Base-by-base conservation (phyloP, 2,888 invertebrate genomes). In the Dicranocentrus wangi region DNA sequence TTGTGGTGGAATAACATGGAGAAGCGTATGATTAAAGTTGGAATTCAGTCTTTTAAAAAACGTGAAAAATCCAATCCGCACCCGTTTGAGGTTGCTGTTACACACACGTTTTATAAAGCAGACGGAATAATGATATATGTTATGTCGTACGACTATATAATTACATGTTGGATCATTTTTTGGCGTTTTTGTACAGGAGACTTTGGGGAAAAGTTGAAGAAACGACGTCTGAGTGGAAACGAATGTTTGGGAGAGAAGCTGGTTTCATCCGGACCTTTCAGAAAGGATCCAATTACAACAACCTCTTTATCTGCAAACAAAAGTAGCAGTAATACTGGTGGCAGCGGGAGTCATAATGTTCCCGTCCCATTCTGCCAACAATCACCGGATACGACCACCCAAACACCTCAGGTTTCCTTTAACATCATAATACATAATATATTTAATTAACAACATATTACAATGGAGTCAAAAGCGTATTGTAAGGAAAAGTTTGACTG, bases 311-410 rank as follows among this genome's bases (percentile, higher is more conserved):
- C n/a, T 17, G 19, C 70, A 28, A 72, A 71, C 72, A 82, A 82
- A 58, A 55, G 55, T 39, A 69, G 32, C 53, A 61, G 19, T 21
- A 61, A 27, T 21, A 63, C 3, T 8, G 32, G 60, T 23, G 63
- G 15, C 32, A 72, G 58, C 17, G 17, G 32, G n/a, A 78, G 69
- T 53, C 78, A 76, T 39, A 85, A 84, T 82, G 83, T 86, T 28
- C 82, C 85, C 17, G 85, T 87, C 47, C 86, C 86, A 28, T 86
- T 85, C 75, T 84, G 86, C 53, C 86, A 87, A 75, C 86, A 87
- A 69, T 84, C 84, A 27, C 86, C 86, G 32, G 86, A 87, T 76
- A 87, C 86, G 32, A 87, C 86, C 43, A 87, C 86, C 61, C 84
- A 85, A 78, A 86, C 86, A 42, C 86, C 86, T 51, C 86, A 86